phyloP scores from a whole-genome alignment of 2,797 vertebrate species.

The Bradypus variegatus region DNA sequence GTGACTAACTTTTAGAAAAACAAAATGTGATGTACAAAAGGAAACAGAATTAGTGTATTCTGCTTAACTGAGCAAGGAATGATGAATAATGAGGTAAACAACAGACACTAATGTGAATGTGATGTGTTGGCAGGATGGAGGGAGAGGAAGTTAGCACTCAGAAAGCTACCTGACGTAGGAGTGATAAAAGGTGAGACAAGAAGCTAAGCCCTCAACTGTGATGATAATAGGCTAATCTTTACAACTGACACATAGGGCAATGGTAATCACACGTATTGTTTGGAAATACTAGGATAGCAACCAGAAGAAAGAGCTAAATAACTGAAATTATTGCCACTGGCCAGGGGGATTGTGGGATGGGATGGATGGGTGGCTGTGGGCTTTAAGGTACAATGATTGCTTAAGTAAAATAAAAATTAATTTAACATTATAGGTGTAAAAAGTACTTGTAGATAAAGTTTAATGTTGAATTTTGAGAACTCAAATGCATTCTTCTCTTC shows the following conservation, averaged over 20 bases:
- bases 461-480: not conserved
- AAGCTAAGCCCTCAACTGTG: too few species aligned
- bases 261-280: not conserved
- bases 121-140: not conserved
- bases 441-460: not conserved
- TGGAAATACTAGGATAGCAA: not conserved
- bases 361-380: accelerated
- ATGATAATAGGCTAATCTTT: accelerated
- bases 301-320: not conserved
- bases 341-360: not conserved
- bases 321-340: not conserved
- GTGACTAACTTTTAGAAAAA: not conserved
- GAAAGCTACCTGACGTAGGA: too few species aligned
- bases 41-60: too few species aligned
- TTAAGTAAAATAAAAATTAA: not conserved
- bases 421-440: not conserved
- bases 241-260: not conserved
- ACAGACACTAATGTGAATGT: accelerated
- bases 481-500: not conserved
- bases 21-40: not conserved
- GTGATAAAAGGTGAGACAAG: too few species aligned
- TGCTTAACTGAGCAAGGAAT: not conserved
- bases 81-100: not conserved
- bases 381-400: not conserved
- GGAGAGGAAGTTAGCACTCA: too few species aligned